These are phyloP conservation scores for Dendrolimus kikuchii DNA, from an alignment of 1,140 invertebrate species.

Conservation along the genomic window DNA sequence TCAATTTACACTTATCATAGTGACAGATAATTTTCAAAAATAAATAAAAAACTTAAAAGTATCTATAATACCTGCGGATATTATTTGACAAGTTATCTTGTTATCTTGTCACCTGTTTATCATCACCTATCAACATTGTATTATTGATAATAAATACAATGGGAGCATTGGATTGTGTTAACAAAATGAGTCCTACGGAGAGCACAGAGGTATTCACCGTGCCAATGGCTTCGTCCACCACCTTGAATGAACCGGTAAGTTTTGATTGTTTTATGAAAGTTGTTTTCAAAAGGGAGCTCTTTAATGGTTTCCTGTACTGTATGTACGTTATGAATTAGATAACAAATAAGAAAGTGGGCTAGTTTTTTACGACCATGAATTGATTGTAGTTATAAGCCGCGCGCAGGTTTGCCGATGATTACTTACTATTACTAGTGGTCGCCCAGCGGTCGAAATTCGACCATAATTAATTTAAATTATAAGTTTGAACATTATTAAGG, in stretches of 20 bases:
- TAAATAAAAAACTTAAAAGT: too few relatives aligned
- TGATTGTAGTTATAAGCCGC: too few relatives aligned
- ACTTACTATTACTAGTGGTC: too few relatives aligned
- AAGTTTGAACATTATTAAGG: too few relatives aligned
- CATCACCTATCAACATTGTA: neutral
- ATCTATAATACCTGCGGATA: too few relatives aligned
- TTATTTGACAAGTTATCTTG: too few relatives aligned
- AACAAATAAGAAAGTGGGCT: too few relatives aligned
- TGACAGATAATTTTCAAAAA: neutral
- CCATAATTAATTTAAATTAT: too few relatives aligned
- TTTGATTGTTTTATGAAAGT: neutral
- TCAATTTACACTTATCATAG: neutral
- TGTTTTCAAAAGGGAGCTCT: neutral
- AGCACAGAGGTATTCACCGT: conserved; percentile 54
- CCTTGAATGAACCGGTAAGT: conserved; percentile 43
- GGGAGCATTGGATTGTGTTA: conserved; percentile 53
- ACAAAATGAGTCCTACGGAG: conserved; percentile 33
- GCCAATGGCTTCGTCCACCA: conserved; percentile 35
- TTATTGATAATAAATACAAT: conserved; percentile 19
- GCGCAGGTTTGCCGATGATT: too few relatives aligned
- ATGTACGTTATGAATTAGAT: neutral
- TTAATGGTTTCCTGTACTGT: conserved; percentile 2
- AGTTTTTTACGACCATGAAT: too few relatives aligned
- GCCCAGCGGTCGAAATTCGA: too few relatives aligned
- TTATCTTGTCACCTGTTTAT: too few relatives aligned